Percentiles rank a stretch among this genome's conserved stretches.
Conservation (phyloP, 2,888 invertebrate species). For the Mimas tiliae region DNA sequence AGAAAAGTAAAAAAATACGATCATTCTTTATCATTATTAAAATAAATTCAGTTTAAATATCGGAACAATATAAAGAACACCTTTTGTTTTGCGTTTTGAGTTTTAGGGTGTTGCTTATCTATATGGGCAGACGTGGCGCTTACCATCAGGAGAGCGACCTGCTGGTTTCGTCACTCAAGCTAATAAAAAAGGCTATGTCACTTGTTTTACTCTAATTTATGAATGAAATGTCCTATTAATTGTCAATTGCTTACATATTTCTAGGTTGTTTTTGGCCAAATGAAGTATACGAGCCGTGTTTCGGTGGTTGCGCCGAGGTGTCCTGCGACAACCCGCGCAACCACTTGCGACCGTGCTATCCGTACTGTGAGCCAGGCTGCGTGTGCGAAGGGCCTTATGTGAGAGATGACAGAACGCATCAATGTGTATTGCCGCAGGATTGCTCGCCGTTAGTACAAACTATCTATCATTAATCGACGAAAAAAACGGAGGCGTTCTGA, state of each 20-base stretch:
- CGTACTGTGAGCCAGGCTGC: slow-evolving; percentile 80
- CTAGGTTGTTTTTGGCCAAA: slow-evolving; percentile 78
- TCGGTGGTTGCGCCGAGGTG: slow-evolving; percentile 78
- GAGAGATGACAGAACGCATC: slow-evolving; percentile 76
- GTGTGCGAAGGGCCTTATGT: slow-evolving; percentile 78
- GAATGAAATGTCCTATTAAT: not conserved
- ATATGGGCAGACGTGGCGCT: no score
- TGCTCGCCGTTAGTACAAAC: slow-evolving; percentile 70
- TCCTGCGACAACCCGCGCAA: slow-evolving; percentile 79
- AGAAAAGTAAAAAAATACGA: no score
- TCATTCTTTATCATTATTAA: no score
- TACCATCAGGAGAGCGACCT: no score
- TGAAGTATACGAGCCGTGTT: slow-evolving; percentile 76
- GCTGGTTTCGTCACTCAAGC: no score
- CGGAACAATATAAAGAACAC: no score
- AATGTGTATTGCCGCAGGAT: slow-evolving; percentile 75
- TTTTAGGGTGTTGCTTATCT: no score
- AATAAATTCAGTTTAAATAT: no score
- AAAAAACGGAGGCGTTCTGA: no score
- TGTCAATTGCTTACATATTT: slow-evolving; percentile 2
- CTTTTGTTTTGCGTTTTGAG: no score
- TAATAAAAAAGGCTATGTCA: no score
- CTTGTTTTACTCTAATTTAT: no score
- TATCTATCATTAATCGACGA: not conserved
- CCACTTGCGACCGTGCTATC: slow-evolving; percentile 78